These are phyloP conservation scores for Aselliscus stoliczkanus DNA, from an alignment of 2,797 vertebrate species.

Conservation along the genomic window DNA sequence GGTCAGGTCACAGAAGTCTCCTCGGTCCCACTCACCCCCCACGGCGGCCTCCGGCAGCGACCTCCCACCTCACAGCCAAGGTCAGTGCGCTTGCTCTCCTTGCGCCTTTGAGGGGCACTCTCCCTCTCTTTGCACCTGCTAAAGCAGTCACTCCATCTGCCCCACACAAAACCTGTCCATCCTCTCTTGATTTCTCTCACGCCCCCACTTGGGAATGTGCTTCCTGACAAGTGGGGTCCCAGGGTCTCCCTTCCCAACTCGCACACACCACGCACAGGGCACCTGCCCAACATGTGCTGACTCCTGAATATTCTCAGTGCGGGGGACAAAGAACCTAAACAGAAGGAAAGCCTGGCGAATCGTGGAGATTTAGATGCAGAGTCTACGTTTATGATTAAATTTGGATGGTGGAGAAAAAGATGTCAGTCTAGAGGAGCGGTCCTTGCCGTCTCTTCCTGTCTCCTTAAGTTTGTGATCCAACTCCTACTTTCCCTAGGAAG, in stretches of 20 bases:
- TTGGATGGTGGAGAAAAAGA: background rate
- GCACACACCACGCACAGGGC: accelerated
- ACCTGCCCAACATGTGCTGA: too few species aligned
- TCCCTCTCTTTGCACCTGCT: background rate
- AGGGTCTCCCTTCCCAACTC: background rate
- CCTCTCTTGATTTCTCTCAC: background rate
- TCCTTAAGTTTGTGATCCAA: background rate
- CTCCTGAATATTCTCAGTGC: background rate
- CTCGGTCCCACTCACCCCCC: background rate
- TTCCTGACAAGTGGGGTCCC: background rate
- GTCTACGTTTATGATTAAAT: background rate
- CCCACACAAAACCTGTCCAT: accelerated
- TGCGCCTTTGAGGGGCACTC: background rate
- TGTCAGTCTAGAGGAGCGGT: too few species aligned
- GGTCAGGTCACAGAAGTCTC: background rate
- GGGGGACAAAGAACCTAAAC: background rate
- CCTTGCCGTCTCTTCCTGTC: background rate
- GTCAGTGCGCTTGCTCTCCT: background rate
- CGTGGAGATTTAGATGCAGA: background rate
- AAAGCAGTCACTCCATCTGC: background rate
- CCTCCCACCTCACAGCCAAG: accelerated
- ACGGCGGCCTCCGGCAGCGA: background rate
- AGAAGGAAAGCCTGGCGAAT: background rate
- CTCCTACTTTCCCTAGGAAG: background rate
- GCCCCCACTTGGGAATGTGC: too few species aligned